Evolutionary conservation across 2,888 invertebrate species (phyloP), one percentile per base, ranked within the genome.

Genomic region (Nomada goodeniana): DNA sequence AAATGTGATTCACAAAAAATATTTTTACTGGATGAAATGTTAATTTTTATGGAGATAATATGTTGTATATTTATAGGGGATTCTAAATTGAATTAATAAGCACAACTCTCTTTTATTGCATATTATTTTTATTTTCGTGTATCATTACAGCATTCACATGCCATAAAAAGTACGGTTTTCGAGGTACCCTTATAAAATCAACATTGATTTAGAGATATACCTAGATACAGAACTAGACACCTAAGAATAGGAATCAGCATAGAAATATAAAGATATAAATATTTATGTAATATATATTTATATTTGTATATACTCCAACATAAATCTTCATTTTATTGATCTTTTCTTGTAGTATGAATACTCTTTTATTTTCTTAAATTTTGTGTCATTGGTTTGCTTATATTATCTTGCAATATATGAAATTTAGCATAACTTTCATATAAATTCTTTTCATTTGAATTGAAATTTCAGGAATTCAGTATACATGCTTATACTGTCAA

Each of bases 11-110:
- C 82, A 67, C 78, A 81, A 74, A 76, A 81, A 89, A 85, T 83
- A 85, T 79, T 85, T 88, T 76, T 83, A 80, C 52, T 71, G 77
- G 87, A 85, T 89, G 85, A 84, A 88, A 88, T 87, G 86, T 89
- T 86, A 83, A 86, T 89, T 89, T 88, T 83, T 83, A 86, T 72
- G 75, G 63, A 87, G 53, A 86, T 82, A 88, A 86, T 79, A 73
- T 72, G 69, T 89, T 86, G 83, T 71, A 86, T 86, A 83, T 83
- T 88, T 82, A 80, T 77, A 77, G 70, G 82, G 71, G 83, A 86
- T 78, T 86, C 83, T 71, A 69, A 79, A 84, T 79, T 74, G 82
- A 86, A 68, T 61, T 78, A 74, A 26, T 60, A 73, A 77, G 68
- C 72, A 76, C 64, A 77, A 70, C 11, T 60, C 26, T 71, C 26